Conservation (phyloP, 2,113 vertebrate species). For the Centropus bengalensis region DNA sequence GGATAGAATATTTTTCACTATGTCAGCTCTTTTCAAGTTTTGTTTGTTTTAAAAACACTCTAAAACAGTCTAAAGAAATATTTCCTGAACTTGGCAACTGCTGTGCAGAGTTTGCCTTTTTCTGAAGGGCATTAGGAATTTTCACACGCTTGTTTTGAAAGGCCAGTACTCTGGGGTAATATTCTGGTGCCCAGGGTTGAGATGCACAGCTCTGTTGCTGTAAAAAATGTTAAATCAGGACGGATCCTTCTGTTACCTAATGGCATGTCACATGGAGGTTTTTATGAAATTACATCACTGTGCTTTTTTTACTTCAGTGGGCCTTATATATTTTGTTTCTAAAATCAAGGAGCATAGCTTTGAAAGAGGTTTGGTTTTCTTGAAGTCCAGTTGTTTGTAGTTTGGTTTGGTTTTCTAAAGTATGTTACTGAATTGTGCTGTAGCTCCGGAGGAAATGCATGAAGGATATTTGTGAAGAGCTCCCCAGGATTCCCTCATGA, state of each 20-base stretch:
- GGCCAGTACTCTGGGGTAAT: background rate
- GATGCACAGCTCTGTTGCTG: background rate
- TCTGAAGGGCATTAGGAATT: background rate
- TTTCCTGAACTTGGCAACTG: conserved; percentile 1
- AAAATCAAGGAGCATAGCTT: background rate
- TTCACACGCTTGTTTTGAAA: conserved; percentile 27
- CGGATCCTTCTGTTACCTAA: background rate
- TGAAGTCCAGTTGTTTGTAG: background rate
- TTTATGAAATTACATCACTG: background rate
- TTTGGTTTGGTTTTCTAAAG: background rate
- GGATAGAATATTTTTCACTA: background rate
- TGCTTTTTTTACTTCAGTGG: background rate
- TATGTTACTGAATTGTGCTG: background rate
- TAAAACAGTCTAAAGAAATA: background rate
- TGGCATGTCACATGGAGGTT: background rate
- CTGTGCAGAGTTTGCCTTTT: conserved; percentile 1
- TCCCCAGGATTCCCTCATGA: background rate
- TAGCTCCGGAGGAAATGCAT: background rate
- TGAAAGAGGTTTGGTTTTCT: background rate
- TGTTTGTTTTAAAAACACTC: background rate
- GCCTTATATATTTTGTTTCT: background rate
- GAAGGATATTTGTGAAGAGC: background rate
- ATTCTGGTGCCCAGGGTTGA: background rate
- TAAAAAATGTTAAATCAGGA: background rate
- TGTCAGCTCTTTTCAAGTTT: background rate